A percentile compares a stretch with the other conserved stretches of the same genome.
Evolutionary conservation across 2,797 vertebrate species (phyloP).

Genomic region (Lacerta agilis): DNA sequence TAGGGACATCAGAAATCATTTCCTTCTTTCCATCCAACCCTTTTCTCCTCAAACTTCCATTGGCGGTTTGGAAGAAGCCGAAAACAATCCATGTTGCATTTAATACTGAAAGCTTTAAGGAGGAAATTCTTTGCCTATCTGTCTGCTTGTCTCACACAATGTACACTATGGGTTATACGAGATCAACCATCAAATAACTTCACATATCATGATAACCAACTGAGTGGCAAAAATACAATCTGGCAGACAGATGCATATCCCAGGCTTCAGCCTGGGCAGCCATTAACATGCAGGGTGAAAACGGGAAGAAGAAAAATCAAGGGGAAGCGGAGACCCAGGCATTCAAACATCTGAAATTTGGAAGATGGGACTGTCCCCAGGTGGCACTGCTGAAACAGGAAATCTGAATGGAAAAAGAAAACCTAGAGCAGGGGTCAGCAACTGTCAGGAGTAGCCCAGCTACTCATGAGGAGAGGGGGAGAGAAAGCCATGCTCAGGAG

Average conservation of each 20-base stretch:
- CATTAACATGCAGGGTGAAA: neutral
- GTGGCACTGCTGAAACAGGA: too few relatives aligned
- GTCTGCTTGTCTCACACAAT: neutral
- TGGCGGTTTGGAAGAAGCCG: neutral
- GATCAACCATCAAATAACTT: neutral
- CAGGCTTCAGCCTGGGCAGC: neutral
- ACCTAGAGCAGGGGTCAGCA: too few relatives aligned
- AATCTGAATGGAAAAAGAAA: too few relatives aligned
- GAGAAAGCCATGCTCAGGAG: too few relatives aligned
- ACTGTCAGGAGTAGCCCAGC: too few relatives aligned
- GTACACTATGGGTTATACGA: neutral
- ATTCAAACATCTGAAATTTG: too few relatives aligned
- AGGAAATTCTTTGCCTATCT: neutral
- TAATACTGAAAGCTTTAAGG: neutral
- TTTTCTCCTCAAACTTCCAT: neutral
- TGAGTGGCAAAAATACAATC: neutral
- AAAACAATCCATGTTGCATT: neutral
- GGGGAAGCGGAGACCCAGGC: too few relatives aligned
- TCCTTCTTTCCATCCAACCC: neutral
- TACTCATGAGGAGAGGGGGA: too few relatives aligned
- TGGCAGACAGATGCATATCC: neutral
- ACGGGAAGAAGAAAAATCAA: neutral
- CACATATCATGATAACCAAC: neutral
- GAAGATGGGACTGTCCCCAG: too few relatives aligned
- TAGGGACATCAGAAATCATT: neutral